phyloP scores from a whole-genome alignment of 2,888 invertebrate species.

The Hetaerina titia region DNA sequence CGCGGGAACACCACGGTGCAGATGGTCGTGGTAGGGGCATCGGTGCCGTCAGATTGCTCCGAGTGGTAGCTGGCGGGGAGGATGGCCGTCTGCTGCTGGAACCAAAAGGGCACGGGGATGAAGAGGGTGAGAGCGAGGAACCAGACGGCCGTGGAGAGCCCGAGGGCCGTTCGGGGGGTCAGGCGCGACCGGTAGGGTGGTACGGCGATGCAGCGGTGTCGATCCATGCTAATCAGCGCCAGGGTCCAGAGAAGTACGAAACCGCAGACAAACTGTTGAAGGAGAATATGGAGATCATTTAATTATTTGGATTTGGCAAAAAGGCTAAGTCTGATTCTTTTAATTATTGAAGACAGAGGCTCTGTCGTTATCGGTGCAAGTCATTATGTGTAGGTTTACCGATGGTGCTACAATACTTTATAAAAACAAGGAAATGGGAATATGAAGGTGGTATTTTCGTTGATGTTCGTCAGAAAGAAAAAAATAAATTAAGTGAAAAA shows the following conservation, averaged over 20 bases:
- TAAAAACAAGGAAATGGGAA: too few relatives aligned
- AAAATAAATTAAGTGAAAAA: too few relatives aligned
- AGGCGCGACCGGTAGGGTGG: slow-evolving; percentile 80
- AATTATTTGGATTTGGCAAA: too few relatives aligned
- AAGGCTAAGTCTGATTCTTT: too few relatives aligned
- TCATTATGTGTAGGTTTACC: too few relatives aligned
- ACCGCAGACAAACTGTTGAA: slow-evolving; percentile 80
- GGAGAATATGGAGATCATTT: slow-evolving; percentile 63
- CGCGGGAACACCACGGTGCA: slow-evolving; percentile 80
- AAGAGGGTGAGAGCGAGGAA: slow-evolving; percentile 78
- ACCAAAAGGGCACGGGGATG: slow-evolving; percentile 80
- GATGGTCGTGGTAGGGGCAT: slow-evolving; percentile 74
- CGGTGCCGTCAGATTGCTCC: slow-evolving; percentile 51
- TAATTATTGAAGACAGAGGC: too few relatives aligned
- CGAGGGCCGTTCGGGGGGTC: slow-evolving; percentile 75
- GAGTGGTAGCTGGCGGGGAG: slow-evolving; percentile 42
- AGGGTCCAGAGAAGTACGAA: slow-evolving; percentile 81
- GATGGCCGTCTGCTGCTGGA: slow-evolving; percentile 74
- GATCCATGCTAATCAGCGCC: slow-evolving; percentile 80
- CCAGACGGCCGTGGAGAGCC: slow-evolving; percentile 78
- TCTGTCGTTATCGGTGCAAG: too few relatives aligned
- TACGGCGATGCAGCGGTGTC: slow-evolving; percentile 80
- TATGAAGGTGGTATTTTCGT: too few relatives aligned
- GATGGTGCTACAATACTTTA: too few relatives aligned
- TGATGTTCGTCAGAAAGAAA: too few relatives aligned